Percentiles rank a stretch among this genome's conserved stretches.
phyloP scores from a whole-genome alignment of 2,888 invertebrate species.

The Lissocephala sabroskyi region DNA sequence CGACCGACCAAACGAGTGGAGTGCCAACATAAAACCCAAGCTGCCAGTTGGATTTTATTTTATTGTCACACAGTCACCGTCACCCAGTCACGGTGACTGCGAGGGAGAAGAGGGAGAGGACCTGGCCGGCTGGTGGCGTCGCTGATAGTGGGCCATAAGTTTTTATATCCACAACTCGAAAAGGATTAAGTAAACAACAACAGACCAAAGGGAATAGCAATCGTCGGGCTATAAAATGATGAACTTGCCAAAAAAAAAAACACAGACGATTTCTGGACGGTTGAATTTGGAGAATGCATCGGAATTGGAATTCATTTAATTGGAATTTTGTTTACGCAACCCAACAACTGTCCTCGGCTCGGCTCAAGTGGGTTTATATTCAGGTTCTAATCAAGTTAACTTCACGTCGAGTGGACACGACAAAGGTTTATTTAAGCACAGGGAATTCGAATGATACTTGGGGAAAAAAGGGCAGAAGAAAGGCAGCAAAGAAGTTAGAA shows the following conservation, averaged over 20 bases:
- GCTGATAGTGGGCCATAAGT: constrained; percentile 37
- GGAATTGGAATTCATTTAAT: too few relatives aligned
- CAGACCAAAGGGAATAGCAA: constrained; percentile 5
- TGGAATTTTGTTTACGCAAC: too few relatives aligned
- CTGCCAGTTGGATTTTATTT: constrained; percentile 38
- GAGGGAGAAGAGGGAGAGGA: not conserved
- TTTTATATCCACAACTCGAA: constrained; percentile 35
- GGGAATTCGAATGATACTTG: too few relatives aligned
- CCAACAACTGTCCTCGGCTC: too few relatives aligned
- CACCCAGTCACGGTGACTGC: too few relatives aligned
- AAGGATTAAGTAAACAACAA: constrained; percentile 41
- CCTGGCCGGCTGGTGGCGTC: constrained; percentile 2
- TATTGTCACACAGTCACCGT: constrained; percentile 13
- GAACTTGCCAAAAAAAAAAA: constrained; percentile 2
- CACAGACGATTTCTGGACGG: not conserved
- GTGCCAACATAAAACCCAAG: constrained; percentile 15
- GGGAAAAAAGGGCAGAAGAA: too few relatives aligned
- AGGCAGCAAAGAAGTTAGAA: too few relatives aligned
- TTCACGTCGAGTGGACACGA: too few relatives aligned
- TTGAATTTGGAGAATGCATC: too few relatives aligned
- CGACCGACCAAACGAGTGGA: constrained; percentile 9
- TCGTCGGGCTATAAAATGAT: constrained; percentile 5
- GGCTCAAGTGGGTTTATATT: too few relatives aligned
- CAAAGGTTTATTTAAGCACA: too few relatives aligned
- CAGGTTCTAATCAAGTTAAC: too few relatives aligned